These are phyloP conservation scores for Burhinus oedicnemus DNA, from an alignment of 2,113 vertebrate genomes.

Conservation along the genomic window DNA sequence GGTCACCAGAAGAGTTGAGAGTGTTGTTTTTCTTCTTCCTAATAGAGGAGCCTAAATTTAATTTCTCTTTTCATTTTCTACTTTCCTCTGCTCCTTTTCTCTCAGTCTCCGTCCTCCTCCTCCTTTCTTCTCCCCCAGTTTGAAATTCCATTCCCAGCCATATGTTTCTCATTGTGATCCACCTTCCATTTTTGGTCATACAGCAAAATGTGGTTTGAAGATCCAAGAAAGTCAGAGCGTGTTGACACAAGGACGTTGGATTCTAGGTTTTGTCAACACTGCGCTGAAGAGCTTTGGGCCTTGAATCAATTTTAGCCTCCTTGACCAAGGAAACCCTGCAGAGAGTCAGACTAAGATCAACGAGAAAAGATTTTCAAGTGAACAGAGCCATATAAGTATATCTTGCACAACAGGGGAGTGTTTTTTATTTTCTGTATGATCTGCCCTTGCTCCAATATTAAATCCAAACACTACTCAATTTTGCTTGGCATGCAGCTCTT, in stretches of 20 bases:
- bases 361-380: slow-evolving; percentile 44
- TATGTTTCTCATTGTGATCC: slow-evolving; percentile 60
- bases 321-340: slow-evolving; percentile 60
- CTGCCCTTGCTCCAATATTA: slow-evolving; percentile 16
- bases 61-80: slow-evolving; percentile 46
- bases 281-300: slow-evolving; percentile 44
- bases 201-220: slow-evolving; percentile 53
- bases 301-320: slow-evolving; percentile 65
- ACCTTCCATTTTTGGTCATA: slow-evolving; percentile 66
- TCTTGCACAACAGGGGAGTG: slow-evolving; percentile 28
- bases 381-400: slow-evolving; percentile 66
- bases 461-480: slow-evolving; percentile 22
- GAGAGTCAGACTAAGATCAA: slow-evolving; percentile 63
- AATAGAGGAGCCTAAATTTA: neutral
- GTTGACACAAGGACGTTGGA: slow-evolving; percentile 53
- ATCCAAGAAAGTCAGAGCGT: slow-evolving; percentile 44
- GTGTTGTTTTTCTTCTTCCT: neutral
- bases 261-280: slow-evolving; percentile 62
- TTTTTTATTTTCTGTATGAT: slow-evolving; percentile 37
- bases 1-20: neutral
- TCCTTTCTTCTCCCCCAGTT: slow-evolving; percentile 29
- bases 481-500: neutral
- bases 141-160: slow-evolving; percentile 54
- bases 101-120: neutral
- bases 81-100: neutral